Conservation (phyloP, 2,797 vertebrate genomes). For the Coracias cyanogaster region DNA sequence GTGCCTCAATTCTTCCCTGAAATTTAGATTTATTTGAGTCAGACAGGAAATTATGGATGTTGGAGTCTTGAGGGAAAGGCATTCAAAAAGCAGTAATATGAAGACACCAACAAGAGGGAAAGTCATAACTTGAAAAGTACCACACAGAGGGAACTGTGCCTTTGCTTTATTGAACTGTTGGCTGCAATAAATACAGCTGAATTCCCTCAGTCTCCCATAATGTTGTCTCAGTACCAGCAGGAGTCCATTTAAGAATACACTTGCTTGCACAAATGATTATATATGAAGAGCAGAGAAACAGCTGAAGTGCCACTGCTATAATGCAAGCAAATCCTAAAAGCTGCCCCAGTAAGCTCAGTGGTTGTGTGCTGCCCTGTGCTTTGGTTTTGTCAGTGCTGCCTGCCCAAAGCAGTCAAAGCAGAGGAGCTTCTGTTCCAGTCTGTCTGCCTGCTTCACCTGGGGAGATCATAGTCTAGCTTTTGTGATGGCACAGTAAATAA, state of each 20-base stretch:
- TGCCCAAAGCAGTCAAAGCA: background rate
- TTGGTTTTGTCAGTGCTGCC: background rate
- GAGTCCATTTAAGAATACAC: slow-evolving; percentile 46
- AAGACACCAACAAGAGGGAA: background rate
- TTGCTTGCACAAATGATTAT: slow-evolving; percentile 39
- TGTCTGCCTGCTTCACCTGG: background rate
- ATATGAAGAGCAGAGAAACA: slow-evolving; percentile 10
- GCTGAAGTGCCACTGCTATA: background rate
- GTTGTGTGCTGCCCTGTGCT: background rate
- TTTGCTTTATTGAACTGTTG: slow-evolving; percentile 52
- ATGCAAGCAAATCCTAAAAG: background rate
- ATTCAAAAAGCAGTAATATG: background rate
- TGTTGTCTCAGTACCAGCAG: slow-evolving; percentile 49
- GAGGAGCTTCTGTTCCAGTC: background rate
- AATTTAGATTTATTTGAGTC: slow-evolving; percentile 17
- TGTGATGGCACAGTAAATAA: background rate
- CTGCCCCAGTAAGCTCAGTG: background rate
- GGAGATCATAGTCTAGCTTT: background rate
- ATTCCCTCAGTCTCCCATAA: slow-evolving; percentile 32
- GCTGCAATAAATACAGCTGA: slow-evolving; percentile 42
- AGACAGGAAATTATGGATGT: slow-evolving; percentile 5
- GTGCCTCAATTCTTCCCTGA: background rate
- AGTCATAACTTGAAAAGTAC: slow-evolving; percentile 7
- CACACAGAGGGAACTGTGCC: background rate
- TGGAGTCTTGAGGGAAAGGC: background rate